Conservation (phyloP, 2,797 vertebrate genomes). For the Ataeniobius toweri region DNA sequence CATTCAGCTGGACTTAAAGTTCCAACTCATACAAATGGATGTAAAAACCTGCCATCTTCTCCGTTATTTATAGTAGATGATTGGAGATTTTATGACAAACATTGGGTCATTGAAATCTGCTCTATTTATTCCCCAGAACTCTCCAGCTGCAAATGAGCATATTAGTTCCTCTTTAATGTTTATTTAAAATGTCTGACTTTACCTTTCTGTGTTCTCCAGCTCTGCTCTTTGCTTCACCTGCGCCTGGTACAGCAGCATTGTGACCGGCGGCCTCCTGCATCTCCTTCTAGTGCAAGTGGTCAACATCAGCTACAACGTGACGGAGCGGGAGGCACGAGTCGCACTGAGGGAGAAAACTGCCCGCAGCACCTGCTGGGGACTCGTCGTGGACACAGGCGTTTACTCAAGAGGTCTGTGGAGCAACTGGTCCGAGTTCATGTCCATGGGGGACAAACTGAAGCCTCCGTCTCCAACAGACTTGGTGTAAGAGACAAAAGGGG, state of each 20-base stretch:
- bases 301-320: slow-evolving; percentile 95
- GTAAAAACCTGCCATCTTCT: background rate
- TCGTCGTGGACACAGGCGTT: slow-evolving; percentile 86
- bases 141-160: background rate
- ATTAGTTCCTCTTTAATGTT: background rate
- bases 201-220: slow-evolving; percentile 71
- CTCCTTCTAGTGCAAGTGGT: slow-evolving; percentile 90
- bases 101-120: background rate
- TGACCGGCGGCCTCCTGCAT: slow-evolving; percentile 89
- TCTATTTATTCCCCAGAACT: background rate
- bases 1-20: background rate
- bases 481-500: slow-evolving; percentile 61
- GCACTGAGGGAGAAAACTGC: slow-evolving; percentile 87
- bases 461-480: slow-evolving; percentile 51
- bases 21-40: background rate
- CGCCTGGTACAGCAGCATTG: slow-evolving; percentile 94
- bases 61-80: background rate
- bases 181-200: background rate
- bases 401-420: slow-evolving; percentile 85
- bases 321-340: slow-evolving; percentile 89
- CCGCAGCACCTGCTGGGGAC: slow-evolving; percentile 84
- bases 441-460: slow-evolving; percentile 67
- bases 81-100: background rate
- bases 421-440: slow-evolving; percentile 94
- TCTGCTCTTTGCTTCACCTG: slow-evolving; percentile 94